Conservation (phyloP, 2,888 invertebrate genomes). For the Lasiommata megera region DNA sequence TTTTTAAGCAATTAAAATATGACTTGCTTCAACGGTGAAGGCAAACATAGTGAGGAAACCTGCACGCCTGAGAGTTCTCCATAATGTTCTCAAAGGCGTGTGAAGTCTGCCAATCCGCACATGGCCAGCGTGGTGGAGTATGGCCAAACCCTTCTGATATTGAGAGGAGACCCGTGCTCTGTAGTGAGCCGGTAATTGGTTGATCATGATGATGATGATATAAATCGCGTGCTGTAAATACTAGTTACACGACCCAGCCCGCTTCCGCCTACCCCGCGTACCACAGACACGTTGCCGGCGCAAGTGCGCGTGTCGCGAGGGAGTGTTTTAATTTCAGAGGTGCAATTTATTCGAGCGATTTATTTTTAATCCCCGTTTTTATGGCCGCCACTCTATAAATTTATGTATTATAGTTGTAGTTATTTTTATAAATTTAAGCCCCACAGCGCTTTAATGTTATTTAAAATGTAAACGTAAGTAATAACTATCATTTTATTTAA, state of each 20-base stretch:
- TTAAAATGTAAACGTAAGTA: slow-evolving; percentile 17
- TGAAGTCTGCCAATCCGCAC: no score
- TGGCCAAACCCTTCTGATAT: no score
- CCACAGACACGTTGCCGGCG: slow-evolving; percentile 44
- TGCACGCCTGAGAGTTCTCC: no score
- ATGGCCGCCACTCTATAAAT: slow-evolving; percentile 76
- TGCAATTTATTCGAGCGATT: slow-evolving; percentile 82
- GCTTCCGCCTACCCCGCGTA: slow-evolving; percentile 39
- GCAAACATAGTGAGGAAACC: no score
- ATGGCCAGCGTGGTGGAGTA: no score
- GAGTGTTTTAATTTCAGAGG: slow-evolving; percentile 81
- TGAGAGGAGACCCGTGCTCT: no score
- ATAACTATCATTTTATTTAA: background rate
- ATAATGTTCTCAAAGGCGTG: no score
- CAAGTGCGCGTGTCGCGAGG: slow-evolving; percentile 75
- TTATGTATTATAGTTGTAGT: slow-evolving; percentile 67
- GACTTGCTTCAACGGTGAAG: no score
- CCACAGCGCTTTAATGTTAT: slow-evolving; percentile 36
- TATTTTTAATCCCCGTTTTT: slow-evolving; percentile 82
- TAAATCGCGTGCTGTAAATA: background rate
- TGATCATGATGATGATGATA: no score
- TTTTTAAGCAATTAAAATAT: no score
- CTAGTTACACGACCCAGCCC: slow-evolving; percentile 15
- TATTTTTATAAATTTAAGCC: slow-evolving; percentile 53
- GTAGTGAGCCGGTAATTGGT: no score